Evolutionary conservation across 2,888 invertebrate genomes (phyloP).

Genomic region (Ormyrus rosae): DNA sequence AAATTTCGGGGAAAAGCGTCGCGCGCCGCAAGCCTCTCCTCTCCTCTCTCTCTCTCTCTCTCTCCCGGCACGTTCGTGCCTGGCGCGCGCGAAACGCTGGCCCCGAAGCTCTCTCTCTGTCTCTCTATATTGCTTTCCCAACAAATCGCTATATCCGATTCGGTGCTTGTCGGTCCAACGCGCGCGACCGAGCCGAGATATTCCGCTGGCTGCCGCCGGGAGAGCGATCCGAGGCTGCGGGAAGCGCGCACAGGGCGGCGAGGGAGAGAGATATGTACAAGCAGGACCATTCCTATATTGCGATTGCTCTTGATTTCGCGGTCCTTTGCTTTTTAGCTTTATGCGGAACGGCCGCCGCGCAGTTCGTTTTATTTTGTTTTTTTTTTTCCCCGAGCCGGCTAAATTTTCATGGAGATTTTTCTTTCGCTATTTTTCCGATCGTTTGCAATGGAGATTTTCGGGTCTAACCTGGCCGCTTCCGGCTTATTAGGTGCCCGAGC

Average conservation of each 20-base stretch:
- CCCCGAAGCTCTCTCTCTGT: conserved; percentile 48
- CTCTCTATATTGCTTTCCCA: conserved; percentile 74
- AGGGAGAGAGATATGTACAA: neutral
- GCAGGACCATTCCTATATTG: conserved; percentile 26
- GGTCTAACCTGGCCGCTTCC: neutral
- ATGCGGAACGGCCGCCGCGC: neutral
- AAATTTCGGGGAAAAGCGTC: conserved; percentile 73
- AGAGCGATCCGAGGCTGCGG: neutral
- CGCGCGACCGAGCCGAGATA: conserved; percentile 58
- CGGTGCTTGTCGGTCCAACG: conserved; percentile 50
- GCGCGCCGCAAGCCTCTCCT: conserved; percentile 50
- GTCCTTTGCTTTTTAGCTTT: conserved; percentile 48
- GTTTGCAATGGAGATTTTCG: conserved; percentile 37
- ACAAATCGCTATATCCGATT: conserved; percentile 75
- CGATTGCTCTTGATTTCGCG: conserved; percentile 53
- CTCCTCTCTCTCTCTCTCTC: conserved; percentile 55
- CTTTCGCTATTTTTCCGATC: neutral
- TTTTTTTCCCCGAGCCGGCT: neutral
- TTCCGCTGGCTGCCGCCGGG: conserved; percentile 39
- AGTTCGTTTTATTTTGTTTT: conserved; percentile 29
- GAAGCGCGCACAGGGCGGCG: neutral
- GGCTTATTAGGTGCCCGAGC: neutral
- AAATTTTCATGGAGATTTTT: conserved; percentile 39
- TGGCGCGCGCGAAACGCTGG: conserved; percentile 8
- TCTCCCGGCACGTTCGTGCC: conserved; percentile 57